Percentiles rank a stretch among this genome's conserved stretches.
Conservation (phyloP, 2,113 vertebrate species). For the Triplophysa tibetana region DNA sequence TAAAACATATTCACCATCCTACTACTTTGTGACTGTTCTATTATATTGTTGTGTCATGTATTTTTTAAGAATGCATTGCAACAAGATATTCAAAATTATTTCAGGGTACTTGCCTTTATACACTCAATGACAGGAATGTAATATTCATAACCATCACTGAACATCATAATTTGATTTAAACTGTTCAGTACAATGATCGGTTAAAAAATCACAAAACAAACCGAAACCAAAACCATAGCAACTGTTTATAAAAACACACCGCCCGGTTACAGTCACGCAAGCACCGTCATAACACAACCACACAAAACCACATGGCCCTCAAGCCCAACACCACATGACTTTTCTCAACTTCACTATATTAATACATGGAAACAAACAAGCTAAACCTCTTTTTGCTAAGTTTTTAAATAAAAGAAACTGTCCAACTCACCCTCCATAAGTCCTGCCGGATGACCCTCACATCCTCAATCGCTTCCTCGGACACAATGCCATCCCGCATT, state of each 20-base stretch:
- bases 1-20: no score
- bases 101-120: no score
- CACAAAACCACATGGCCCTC: background rate
- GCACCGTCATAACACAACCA: background rate
- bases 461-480: conserved; percentile 71
- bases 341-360: background rate
- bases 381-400: background rate
- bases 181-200: background rate
- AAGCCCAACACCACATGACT: background rate
- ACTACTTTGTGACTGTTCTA: no score
- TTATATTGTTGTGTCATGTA: no score
- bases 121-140: no score
- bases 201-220: no score
- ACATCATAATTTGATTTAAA: background rate
- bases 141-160: no score
- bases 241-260: conserved; percentile 38
- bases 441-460: conserved; percentile 68
- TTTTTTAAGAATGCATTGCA: no score
- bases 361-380: background rate
- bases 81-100: no score
- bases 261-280: conserved; percentile 16
- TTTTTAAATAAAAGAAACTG: background rate
- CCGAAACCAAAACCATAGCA: conserved; percentile 27
- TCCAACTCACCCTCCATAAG: conserved; percentile 74
- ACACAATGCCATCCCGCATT: conserved; percentile 54